Conservation (phyloP, 2,113 vertebrate genomes). For the Gasterosteus aculeatus region DNA sequence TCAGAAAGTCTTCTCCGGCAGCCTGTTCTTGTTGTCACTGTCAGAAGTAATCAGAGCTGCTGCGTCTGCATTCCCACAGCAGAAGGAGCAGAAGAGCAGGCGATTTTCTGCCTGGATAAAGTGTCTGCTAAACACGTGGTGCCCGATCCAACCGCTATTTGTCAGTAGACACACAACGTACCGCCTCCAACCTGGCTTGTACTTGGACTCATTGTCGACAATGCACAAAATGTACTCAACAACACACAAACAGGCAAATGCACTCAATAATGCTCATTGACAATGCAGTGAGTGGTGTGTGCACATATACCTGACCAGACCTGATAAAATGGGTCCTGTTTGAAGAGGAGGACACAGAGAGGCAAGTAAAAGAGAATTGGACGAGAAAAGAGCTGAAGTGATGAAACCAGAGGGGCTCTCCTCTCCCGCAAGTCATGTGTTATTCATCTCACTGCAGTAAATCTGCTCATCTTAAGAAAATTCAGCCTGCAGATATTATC, state of each 20-base stretch:
- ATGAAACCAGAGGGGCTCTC: slow-evolving; percentile 43
- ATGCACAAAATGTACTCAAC: slow-evolving; percentile 4
- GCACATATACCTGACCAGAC: slow-evolving; percentile 3
- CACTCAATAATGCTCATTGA: neutral
- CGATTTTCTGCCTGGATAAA: slow-evolving; percentile 71
- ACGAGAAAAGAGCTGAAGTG: slow-evolving; percentile 26
- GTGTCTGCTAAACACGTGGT: slow-evolving; percentile 63
- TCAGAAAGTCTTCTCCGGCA: slow-evolving; percentile 59
- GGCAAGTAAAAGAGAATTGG: slow-evolving; percentile 23
- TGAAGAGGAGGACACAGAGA: slow-evolving; percentile 54
- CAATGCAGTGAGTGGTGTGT: too few species aligned
- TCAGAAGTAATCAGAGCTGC: slow-evolving; percentile 72
- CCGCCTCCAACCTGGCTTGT: slow-evolving; percentile 23
- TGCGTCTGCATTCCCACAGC: slow-evolving; percentile 49
- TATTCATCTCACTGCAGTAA: slow-evolving; percentile 62
- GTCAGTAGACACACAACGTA: slow-evolving; percentile 48
- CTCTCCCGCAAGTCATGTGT: slow-evolving; percentile 48
- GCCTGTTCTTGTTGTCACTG: slow-evolving; percentile 75
- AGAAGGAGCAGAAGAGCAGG: slow-evolving; percentile 57
- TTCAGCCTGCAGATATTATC: slow-evolving; percentile 36
- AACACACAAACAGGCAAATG: slow-evolving; percentile 7
- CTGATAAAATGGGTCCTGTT: slow-evolving; percentile 52
- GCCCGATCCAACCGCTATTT: slow-evolving; percentile 52
- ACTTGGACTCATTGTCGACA: slow-evolving; percentile 21
- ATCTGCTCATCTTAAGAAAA: slow-evolving; percentile 34